Base-by-base conservation (phyloP, 2,113 vertebrate genomes). In the Corvus hawaiiensis region DNA sequence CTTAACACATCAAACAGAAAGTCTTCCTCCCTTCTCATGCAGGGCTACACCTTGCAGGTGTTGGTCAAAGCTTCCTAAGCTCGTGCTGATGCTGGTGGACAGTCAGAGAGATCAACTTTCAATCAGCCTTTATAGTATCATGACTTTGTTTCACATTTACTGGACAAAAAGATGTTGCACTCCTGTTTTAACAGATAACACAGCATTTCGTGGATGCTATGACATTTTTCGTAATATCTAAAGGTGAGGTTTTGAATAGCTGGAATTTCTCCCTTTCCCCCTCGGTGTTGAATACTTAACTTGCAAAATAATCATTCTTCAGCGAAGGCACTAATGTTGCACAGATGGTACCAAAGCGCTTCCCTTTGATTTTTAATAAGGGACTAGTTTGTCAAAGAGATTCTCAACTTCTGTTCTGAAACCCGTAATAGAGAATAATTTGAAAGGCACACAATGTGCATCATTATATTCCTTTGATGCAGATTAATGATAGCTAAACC, bases 341-440 rank as follows among this genome's bases (percentile, higher is more conserved):
- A 96, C 98, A 98, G 98, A 98, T 98, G 98, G 97, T 97, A 97
- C 96, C 94, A 96, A 96, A 98, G 93, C 94, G 94, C 96, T 98
- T 97, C 79, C 89, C 93, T 98, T 98, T 98, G 97, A 96, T 98
- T 98, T 98, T 98, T 98, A 98, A 98, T 98, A 98, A 97, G 97
- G 93, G 95, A 96, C 96, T 97, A 96, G 95, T 98, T 97, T 97
- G 95, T 98, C 96, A 98, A 97, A 97, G 97, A 97, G 96, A 97
- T 98, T 97, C 93, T 98, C 97, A 97, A 97, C 97, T 98, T 98
- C 93, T 98, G 86, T 97, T 97, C 95, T 96, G 94, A 97, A 98
- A 96, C 93, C 81, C 90, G 28, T 97, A 98, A 98, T 98, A 97
- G 96, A 98, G 95, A 98, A 96, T 98, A 97, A 98, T 98, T 98